Evolutionary conservation across 1,140 invertebrate species (phyloP).

Genomic region (Gryllus bimaculatus): DNA sequence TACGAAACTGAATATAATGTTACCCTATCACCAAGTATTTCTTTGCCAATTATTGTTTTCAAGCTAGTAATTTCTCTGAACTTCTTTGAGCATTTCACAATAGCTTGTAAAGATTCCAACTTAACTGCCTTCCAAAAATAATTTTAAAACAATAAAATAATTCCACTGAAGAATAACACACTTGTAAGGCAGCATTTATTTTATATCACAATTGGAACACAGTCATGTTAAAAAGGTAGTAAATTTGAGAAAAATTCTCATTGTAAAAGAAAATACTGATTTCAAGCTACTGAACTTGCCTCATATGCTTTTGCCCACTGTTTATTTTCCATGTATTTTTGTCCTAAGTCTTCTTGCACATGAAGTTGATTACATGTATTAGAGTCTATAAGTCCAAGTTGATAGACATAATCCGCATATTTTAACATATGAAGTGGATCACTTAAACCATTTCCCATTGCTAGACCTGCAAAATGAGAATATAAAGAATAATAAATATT

Average conservation of each 20-base stretch:
- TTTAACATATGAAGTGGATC: conserved; percentile 70
- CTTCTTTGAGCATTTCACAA: neutral
- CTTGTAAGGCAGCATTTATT: neutral
- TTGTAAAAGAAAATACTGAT: neutral
- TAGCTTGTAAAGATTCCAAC: too few species aligned
- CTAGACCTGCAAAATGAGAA: conserved; percentile 35
- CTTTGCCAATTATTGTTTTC: neutral
- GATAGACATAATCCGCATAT: conserved; percentile 74
- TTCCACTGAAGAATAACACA: neutral
- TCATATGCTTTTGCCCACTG: conserved; percentile 56
- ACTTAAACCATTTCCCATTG: conserved; percentile 76
- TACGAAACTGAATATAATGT: neutral
- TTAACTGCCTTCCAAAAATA: too few species aligned
- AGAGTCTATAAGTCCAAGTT: conserved; percentile 65
- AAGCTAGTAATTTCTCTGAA: neutral
- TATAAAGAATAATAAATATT: neutral
- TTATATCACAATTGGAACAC: neutral
- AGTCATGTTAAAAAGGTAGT: too few species aligned
- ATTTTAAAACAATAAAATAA: neutral
- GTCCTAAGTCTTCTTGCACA: conserved; percentile 36
- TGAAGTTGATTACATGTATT: conserved; percentile 49
- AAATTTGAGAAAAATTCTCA: too few species aligned
- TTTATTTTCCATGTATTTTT: conserved; percentile 27
- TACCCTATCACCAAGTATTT: neutral
- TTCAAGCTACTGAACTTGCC: conserved; percentile 30